These are phyloP conservation scores for Sebastes glaucus DNA, from an alignment of 2,797 vertebrate species.

Conservation along the genomic window DNA sequence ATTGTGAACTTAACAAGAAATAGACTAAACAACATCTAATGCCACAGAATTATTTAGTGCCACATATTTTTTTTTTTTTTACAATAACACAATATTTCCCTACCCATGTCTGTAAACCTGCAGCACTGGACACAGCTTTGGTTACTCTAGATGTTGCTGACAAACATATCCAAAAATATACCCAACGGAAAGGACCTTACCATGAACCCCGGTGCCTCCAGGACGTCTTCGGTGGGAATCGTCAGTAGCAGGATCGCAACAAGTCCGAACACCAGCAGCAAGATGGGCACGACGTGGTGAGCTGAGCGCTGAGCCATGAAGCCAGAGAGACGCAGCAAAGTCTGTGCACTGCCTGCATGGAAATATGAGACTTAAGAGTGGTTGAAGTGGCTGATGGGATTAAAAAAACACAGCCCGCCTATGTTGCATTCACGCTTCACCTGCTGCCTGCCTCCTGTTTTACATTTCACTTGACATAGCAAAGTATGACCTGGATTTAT, in stretches of 20 bases:
- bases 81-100: not conserved
- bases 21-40: not conserved
- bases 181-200: conserved; percentile 70
- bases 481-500: conserved; percentile 19
- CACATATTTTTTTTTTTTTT: not conserved
- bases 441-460: conserved; percentile 47
- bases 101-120: too few relatives aligned
- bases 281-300: conserved; percentile 55
- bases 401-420: conserved; percentile 2
- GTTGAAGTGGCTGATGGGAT: not conserved
- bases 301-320: conserved; percentile 74
- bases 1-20: not conserved
- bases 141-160: not conserved
- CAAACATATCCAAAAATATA: conserved; percentile 22
- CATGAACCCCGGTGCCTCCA: conserved; percentile 83
- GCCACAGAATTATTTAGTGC: not conserved
- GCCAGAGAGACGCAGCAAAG: not conserved
- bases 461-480: conserved; percentile 51
- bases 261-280: conserved; percentile 82
- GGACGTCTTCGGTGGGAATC: conserved; percentile 81
- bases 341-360: not conserved
- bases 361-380: not conserved
- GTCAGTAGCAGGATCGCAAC: conserved; percentile 87
- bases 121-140: not conserved
- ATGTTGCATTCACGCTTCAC: conserved; percentile 43